These are phyloP conservation scores for Dryobotodes eremita DNA, from an alignment of 2,888 invertebrate genomes.

Conservation along the genomic window DNA sequence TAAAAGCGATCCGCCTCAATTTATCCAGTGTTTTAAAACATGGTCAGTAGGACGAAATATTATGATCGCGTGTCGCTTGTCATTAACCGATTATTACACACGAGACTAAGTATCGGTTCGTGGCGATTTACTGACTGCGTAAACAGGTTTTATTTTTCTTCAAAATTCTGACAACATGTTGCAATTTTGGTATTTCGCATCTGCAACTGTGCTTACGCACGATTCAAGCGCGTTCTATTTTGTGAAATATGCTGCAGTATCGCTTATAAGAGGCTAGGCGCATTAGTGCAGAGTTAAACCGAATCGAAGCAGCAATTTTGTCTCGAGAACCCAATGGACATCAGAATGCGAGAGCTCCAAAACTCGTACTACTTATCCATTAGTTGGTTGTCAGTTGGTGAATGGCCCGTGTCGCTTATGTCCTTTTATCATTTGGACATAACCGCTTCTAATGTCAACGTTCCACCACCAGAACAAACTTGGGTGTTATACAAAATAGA, in stretches of 20 bases:
- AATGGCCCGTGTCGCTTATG: too few species aligned
- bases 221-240: slow-evolving; percentile 20
- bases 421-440: not conserved
- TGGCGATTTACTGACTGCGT: slow-evolving; percentile 35
- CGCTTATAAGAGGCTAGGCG: not conserved
- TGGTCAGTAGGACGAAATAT: slow-evolving; percentile 43
- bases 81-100: slow-evolving; percentile 50
- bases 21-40: slow-evolving; percentile 45
- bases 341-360: not conserved
- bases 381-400: not conserved
- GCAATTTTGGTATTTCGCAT: slow-evolving; percentile 44
- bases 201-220: slow-evolving; percentile 37
- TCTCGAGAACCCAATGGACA: not conserved
- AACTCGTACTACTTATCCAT: not conserved
- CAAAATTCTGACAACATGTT: slow-evolving; percentile 3
- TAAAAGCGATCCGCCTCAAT: slow-evolving; percentile 50
- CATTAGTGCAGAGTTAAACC: not conserved
- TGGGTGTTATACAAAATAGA: not conserved
- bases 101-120: slow-evolving; percentile 30
- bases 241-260: slow-evolving; percentile 6
- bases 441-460: not conserved
- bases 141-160: slow-evolving; percentile 35
- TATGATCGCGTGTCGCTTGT: slow-evolving; percentile 60
- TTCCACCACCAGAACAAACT: not conserved
- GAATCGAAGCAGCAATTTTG: not conserved